Conservation (phyloP, 1,140 invertebrate genomes). For the Lucilia sericata region DNA sequence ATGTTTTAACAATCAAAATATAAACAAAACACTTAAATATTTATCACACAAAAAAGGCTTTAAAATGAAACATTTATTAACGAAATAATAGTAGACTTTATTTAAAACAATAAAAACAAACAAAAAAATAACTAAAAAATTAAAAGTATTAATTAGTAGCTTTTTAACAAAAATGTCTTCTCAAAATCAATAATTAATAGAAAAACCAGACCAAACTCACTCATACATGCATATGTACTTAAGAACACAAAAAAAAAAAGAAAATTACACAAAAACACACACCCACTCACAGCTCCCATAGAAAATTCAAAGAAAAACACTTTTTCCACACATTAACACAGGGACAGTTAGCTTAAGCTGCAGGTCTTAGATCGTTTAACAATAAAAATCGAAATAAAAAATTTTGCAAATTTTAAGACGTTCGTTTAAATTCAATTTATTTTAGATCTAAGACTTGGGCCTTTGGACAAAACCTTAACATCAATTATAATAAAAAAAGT, state of each 20-base stretch:
- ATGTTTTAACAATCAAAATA: neutral
- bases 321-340: neutral
- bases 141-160: constrained; percentile 1
- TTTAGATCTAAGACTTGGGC: no score
- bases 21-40: constrained; percentile 6
- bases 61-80: constrained; percentile 40
- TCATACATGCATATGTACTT: neutral
- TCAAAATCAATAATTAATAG: neutral
- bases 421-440: no score
- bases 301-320: neutral
- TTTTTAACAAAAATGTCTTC: constrained; percentile 19
- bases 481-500: neutral
- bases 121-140: constrained; percentile 5
- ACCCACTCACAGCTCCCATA: neutral
- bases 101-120: neutral
- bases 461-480: neutral
- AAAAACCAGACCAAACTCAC: constrained; percentile 3
- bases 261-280: neutral
- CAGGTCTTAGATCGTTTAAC: neutral
- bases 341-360: neutral
- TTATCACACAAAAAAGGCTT: constrained; percentile 13
- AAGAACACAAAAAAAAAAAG: no score
- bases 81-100: constrained; percentile 18
- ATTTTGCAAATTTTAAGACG: no score
- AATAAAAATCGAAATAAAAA: neutral